Percentiles rank a stretch among this genome's conserved stretches.
Conservation (phyloP, 2,113 vertebrate genomes). For the Callocephalon fimbriatum region DNA sequence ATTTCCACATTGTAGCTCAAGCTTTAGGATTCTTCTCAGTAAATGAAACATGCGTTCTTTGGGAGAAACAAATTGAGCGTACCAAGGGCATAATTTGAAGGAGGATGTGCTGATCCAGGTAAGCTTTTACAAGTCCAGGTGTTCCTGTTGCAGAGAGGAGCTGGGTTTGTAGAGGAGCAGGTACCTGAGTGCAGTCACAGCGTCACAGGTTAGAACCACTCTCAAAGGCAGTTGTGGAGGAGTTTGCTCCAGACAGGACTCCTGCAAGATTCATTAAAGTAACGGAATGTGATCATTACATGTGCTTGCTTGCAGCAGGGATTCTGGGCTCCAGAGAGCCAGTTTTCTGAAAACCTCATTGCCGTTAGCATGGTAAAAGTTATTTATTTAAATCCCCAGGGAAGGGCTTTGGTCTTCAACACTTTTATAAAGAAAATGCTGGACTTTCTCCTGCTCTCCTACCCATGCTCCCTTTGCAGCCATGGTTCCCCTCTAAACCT, state of each 20-base stretch:
- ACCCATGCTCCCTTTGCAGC: background rate
- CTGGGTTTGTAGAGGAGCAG: background rate
- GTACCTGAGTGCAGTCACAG: accelerated
- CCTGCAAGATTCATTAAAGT: background rate
- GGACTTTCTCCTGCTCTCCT: background rate
- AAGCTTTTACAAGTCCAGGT: background rate
- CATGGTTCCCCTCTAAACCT: background rate
- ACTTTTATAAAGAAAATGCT: background rate
- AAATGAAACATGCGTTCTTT: background rate
- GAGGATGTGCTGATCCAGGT: background rate
- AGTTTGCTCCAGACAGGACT: background rate
- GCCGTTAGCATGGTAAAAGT: background rate
- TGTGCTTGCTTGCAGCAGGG: background rate
- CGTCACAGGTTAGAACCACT: accelerated
- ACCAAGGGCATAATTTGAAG: background rate
- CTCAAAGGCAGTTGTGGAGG: background rate
- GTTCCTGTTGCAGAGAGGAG: background rate
- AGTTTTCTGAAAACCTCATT: background rate
- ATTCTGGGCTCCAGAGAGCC: background rate
- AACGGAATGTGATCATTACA: background rate
- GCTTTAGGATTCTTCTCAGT: background rate
- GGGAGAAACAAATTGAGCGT: background rate
- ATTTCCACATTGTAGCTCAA: background rate
- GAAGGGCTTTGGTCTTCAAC: background rate
- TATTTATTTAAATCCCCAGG: background rate